Evolutionary conservation across 1,140 invertebrate genomes (phyloP).

Genomic region (Pectinophora gossypiella): DNA sequence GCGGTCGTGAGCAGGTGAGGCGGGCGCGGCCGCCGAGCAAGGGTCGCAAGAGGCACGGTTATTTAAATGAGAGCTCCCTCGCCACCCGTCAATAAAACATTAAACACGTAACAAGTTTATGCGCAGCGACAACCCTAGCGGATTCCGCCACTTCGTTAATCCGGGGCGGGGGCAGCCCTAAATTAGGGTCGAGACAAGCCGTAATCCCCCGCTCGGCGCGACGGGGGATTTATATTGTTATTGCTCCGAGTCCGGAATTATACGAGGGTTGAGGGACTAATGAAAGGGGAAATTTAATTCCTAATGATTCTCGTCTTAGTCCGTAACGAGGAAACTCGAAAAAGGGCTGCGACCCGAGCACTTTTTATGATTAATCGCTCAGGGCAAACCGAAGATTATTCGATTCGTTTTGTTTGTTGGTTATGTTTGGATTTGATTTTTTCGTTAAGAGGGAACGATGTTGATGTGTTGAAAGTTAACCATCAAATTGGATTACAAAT

Average conservation of each 20-base stretch:
- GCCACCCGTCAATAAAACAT: slow-evolving; percentile 72
- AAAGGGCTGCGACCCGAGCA: slow-evolving; percentile 64
- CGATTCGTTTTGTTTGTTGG: slow-evolving; percentile 34
- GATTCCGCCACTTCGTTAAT: slow-evolving; percentile 74
- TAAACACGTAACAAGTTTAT: slow-evolving; percentile 75
- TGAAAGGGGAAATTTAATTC: slow-evolving; percentile 76
- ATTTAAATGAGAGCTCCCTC: slow-evolving; percentile 67
- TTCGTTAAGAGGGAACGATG: slow-evolving; percentile 26
- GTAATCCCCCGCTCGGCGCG: slow-evolving; percentile 71
- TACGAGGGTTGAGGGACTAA: slow-evolving; percentile 75
- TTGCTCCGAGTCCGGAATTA: slow-evolving; percentile 73
- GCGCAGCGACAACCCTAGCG: slow-evolving; percentile 71
- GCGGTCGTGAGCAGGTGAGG: not conserved
- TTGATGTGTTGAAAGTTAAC: slow-evolving; percentile 52
- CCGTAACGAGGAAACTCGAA: slow-evolving; percentile 72
- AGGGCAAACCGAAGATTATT: slow-evolving; percentile 50
- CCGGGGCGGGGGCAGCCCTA: slow-evolving; percentile 71
- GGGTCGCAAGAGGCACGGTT: slow-evolving; percentile 32
- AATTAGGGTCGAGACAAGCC: slow-evolving; percentile 74
- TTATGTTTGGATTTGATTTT: slow-evolving; percentile 32
- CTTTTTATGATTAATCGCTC: slow-evolving; percentile 66
- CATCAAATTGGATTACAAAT: slow-evolving; percentile 65
- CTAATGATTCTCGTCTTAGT: slow-evolving; percentile 75
- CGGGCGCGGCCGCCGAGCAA: slow-evolving; percentile 10
- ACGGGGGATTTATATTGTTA: slow-evolving; percentile 75